phyloP scores from a whole-genome alignment of 2,797 vertebrate genomes.

The Cirrhinus mrigala region DNA sequence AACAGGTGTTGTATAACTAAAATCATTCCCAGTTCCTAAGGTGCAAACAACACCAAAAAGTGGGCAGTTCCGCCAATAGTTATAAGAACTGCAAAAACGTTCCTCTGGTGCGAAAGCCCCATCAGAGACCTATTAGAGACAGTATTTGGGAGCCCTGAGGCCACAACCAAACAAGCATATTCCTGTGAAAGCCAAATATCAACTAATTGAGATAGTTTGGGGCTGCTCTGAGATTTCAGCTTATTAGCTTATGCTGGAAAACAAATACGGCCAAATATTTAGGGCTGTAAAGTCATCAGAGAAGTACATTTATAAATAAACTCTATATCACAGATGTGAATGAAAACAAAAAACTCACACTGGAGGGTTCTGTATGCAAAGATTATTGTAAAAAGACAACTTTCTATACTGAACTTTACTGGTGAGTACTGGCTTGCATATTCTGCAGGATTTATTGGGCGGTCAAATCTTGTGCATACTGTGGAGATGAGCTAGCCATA shows the following conservation, averaged over 20 bases:
- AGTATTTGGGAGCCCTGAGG: conserved; percentile 31
- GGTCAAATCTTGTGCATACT: conserved; percentile 7
- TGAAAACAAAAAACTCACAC: not conserved
- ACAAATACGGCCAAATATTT: conserved; percentile 38
- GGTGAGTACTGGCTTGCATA: not conserved
- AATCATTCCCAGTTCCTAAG: not conserved
- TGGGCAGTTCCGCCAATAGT: not conserved
- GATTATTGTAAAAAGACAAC: not conserved
- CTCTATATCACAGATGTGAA: conserved; percentile 26
- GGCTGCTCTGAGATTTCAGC: conserved; percentile 5
- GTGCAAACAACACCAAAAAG: not conserved
- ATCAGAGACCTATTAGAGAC: not conserved
- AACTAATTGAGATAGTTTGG: conserved; percentile 27
- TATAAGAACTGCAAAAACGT: not conserved
- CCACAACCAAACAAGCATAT: conserved; percentile 17
- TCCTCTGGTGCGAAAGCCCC: not conserved
- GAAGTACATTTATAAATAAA: not conserved
- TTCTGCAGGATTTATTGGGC: conserved; percentile 29
- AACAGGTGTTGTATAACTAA: not conserved
- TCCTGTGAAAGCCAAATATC: conserved; percentile 5
- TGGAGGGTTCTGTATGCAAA: not conserved
- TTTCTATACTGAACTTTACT: not conserved
- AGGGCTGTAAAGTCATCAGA: not conserved
- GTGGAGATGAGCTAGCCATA: conserved; percentile 7
- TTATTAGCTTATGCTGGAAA: conserved; percentile 3